Percentiles rank a stretch among this genome's conserved stretches.
Conservation (phyloP, 2,797 vertebrate species). For the Ctenopoma kingsleyae region DNA sequence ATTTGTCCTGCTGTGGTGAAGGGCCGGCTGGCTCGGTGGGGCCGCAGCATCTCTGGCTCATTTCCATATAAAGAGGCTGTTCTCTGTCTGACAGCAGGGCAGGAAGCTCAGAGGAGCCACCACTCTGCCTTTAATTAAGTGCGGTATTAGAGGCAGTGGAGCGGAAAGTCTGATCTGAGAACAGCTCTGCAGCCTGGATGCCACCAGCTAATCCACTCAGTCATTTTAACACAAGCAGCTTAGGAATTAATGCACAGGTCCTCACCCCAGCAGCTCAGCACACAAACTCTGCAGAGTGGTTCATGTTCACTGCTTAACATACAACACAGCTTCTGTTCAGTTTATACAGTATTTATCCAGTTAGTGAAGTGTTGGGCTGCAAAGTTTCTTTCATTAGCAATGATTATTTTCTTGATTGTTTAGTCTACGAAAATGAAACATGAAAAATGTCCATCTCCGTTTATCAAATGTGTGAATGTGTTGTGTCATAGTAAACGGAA, state of each 20-base stretch:
- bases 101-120: conserved; percentile 16
- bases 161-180: conserved; percentile 47
- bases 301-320: background rate
- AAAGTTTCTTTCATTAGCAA: no score
- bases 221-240: conserved; percentile 33
- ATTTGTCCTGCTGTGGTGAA: conserved; percentile 23
- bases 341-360: background rate
- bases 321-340: background rate
- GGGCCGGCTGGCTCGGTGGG: background rate
- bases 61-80: conserved; percentile 41
- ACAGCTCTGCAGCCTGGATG: conserved; percentile 22
- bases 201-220: conserved; percentile 46
- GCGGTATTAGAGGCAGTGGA: conserved; percentile 46
- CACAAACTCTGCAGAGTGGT: background rate
- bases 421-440: no score
- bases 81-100: conserved; percentile 11
- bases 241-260: background rate
- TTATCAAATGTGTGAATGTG: no score
- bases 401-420: no score
- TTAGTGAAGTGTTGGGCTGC: no score
- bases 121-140: conserved; percentile 52
- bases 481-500: no score
- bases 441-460: no score
- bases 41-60: background rate
- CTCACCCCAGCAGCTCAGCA: background rate